Evolutionary conservation across 2,113 vertebrate genomes (phyloP).

Genomic region (Tetrax tetrax): DNA sequence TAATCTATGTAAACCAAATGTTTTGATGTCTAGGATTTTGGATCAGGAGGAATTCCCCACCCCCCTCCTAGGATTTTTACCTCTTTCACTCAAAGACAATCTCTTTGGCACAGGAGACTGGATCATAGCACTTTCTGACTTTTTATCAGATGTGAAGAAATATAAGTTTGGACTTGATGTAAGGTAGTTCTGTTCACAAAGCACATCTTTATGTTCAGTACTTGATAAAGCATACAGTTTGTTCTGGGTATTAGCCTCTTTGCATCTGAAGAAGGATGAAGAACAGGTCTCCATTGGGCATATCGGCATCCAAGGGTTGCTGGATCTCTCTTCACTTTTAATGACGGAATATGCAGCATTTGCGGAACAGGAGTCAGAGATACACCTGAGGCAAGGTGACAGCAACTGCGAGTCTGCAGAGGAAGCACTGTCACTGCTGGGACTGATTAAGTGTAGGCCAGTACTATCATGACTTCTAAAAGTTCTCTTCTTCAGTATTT

Average conservation of each 20-base stretch:
- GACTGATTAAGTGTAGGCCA: not conserved
- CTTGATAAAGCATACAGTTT: not conserved
- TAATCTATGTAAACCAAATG: not conserved
- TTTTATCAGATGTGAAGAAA: slow-evolving; percentile 59
- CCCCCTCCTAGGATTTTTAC: slow-evolving; percentile 3
- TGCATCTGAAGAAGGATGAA: slow-evolving; percentile 8
- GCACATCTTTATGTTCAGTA: not conserved
- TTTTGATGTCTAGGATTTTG: not conserved
- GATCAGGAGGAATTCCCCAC: not conserved
- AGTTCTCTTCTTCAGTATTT: slow-evolving; percentile 78
- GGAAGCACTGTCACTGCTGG: not conserved
- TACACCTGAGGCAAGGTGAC: not conserved
- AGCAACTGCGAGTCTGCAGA: not conserved
- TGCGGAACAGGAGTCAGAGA: not conserved
- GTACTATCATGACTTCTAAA: not conserved
- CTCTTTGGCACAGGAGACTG: slow-evolving; percentile 75
- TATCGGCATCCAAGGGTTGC: not conserved
- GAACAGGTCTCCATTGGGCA: slow-evolving; percentile 51
- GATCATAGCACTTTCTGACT: slow-evolving; percentile 20
- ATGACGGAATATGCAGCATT: slow-evolving; percentile 47
- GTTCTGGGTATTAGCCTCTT: slow-evolving; percentile 40
- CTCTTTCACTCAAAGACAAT: slow-evolving; percentile 75
- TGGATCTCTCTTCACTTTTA: slow-evolving; percentile 43
- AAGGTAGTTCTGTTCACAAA: not conserved
- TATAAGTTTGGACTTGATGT: slow-evolving; percentile 58